Percentiles rank a stretch among this genome's conserved stretches.
These are phyloP conservation scores for Hestina assimilis DNA, from an alignment of 1,140 invertebrate species.

Conservation along the genomic window DNA sequence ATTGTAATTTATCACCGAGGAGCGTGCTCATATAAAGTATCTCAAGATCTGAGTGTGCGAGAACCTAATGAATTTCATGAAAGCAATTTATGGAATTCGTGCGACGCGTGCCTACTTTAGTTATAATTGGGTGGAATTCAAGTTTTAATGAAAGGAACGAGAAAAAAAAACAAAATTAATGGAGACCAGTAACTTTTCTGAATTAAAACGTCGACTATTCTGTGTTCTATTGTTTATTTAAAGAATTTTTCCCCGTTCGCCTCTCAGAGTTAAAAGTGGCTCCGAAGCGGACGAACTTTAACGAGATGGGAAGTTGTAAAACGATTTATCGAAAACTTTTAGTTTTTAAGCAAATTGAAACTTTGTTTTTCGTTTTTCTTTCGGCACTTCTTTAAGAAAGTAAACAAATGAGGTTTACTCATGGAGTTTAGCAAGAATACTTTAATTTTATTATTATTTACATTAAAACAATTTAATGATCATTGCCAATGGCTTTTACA, in stretches of 20 bases:
- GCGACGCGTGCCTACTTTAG: background rate
- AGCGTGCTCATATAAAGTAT: no score
- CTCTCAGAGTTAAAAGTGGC: background rate
- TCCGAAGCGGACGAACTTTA: constrained; percentile 5
- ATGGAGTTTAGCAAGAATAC: no score
- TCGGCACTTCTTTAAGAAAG: background rate
- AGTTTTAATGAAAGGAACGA: constrained; percentile 15
- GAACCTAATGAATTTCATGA: constrained; percentile 1
- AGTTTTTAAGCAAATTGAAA: constrained; percentile 12
- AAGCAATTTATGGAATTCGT: background rate
- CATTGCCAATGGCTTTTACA: no score
- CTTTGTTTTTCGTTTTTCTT: constrained; percentile 1
- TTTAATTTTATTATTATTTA: no score
- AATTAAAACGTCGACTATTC: constrained; percentile 17
- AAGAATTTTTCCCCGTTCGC: constrained; percentile 4
- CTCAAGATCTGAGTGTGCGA: background rate
- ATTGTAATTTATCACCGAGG: no score
- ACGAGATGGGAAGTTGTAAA: constrained; percentile 9
- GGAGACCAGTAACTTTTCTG: constrained; percentile 3
- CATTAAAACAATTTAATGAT: no score
- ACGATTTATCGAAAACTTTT: constrained; percentile 19
- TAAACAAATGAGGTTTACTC: background rate
- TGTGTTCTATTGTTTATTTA: constrained; percentile 18
- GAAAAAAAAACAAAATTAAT: constrained; percentile 20
- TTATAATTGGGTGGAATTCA: constrained; percentile 14